These are phyloP conservation scores for Muntiacus reevesi DNA, from an alignment of 2,113 vertebrate genomes.

Conservation along the genomic window DNA sequence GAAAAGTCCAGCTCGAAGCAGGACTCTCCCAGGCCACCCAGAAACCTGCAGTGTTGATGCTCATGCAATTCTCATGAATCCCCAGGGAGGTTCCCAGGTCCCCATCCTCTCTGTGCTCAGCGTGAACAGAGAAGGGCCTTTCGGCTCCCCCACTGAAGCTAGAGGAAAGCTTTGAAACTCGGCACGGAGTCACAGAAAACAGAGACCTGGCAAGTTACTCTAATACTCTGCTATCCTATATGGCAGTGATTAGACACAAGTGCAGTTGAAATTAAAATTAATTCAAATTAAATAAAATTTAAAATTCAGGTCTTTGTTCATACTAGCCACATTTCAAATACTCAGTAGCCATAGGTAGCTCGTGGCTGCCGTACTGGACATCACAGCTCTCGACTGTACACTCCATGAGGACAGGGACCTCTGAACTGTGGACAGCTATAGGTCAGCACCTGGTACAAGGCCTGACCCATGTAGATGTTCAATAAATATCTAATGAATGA, in stretches of 20 bases:
- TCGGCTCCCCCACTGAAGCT: not conserved
- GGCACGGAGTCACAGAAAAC: not conserved
- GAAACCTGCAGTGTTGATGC: not conserved
- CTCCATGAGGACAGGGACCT: too few species aligned
- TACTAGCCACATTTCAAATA: not conserved
- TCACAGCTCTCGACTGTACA: too few species aligned
- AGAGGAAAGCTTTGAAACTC: not conserved
- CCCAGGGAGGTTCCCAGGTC: not conserved
- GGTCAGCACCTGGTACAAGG: not conserved
- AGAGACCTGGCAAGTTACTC: not conserved
- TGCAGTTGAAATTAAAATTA: not conserved
- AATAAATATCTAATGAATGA: not conserved
- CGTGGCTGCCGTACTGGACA: not conserved
- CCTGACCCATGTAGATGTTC: not conserved
- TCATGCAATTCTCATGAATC: not conserved
- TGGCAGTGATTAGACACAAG: not conserved
- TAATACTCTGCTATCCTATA: not conserved
- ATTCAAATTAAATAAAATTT: not conserved
- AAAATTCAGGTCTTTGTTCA: not conserved
- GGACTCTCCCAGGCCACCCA: not conserved
- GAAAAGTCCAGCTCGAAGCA: not conserved
- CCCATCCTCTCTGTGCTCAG: not conserved
- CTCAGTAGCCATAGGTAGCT: not conserved
- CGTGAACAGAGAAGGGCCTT: not conserved
- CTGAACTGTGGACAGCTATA: not conserved